These are phyloP conservation scores for Tetrapedia diversipes DNA, from an alignment of 2,888 invertebrate genomes.

Conservation along the genomic window DNA sequence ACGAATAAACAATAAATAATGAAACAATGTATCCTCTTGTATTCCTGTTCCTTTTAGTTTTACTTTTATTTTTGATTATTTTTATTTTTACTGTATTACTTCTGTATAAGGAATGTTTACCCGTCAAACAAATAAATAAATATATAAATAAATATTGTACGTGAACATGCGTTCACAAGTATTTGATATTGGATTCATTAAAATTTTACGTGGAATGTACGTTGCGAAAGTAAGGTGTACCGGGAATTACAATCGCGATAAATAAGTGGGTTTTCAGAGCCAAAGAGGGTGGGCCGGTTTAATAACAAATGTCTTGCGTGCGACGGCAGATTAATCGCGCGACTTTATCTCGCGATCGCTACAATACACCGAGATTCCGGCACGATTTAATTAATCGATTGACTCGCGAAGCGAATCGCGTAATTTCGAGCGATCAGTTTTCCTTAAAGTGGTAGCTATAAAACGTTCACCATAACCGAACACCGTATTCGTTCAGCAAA, in stretches of 20 bases:
- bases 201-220: slow-evolving; percentile 2
- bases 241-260: slow-evolving; percentile 15
- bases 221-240: slow-evolving; percentile 20
- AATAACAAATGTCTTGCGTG: slow-evolving; percentile 38
- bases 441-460: slow-evolving; percentile 34
- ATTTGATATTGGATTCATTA: slow-evolving; percentile 1
- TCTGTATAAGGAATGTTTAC: no score
- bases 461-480: slow-evolving; percentile 10
- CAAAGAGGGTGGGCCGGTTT: background rate
- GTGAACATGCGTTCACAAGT: background rate
- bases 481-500: slow-evolving; percentile 20
- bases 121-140: no score
- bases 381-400: slow-evolving; percentile 54
- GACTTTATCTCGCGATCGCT: slow-evolving; percentile 52
- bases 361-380: slow-evolving; percentile 46
- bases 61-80: no score
- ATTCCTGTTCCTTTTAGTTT: no score
- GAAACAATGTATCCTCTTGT: no score
- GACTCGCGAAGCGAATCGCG: slow-evolving; percentile 52
- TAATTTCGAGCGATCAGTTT: slow-evolving; percentile 51
- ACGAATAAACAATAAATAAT: no score
- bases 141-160: no score
- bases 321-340: slow-evolving; percentile 41
- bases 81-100: no score
- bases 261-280: slow-evolving; percentile 30